Evolutionary conservation across 2,888 invertebrate genomes (phyloP).

Genomic region (Rhingia rostrata): DNA sequence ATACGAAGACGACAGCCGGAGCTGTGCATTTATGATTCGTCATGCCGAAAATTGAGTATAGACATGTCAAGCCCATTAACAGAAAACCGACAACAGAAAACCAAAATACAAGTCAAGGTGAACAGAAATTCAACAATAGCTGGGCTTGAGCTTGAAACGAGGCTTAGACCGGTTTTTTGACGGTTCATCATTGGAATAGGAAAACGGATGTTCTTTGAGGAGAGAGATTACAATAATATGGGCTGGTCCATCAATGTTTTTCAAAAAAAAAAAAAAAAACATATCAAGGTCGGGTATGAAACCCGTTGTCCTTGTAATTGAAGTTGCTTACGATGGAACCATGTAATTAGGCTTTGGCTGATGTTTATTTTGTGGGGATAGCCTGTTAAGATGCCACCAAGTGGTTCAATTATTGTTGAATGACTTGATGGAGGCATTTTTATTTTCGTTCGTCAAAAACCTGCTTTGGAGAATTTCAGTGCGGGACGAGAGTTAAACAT

Average conservation of each 20-base stretch:
- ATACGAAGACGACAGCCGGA: conserved; percentile 12
- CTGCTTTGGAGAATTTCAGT: not conserved
- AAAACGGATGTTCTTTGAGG: conserved; percentile 26
- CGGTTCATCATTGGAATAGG: conserved; percentile 21
- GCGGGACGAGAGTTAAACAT: not conserved
- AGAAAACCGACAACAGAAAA: not conserved
- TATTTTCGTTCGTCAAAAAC: not conserved
- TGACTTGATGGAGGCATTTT: not conserved
- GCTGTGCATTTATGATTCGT: conserved; percentile 60
- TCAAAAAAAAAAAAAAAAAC: no score
- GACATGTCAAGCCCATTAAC: conserved; percentile 49
- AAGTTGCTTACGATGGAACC: conserved; percentile 7
- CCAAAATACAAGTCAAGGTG: conserved; percentile 50
- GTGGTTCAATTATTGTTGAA: not conserved
- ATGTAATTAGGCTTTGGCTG: not conserved
- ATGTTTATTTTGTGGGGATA: not conserved
- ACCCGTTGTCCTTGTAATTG: conserved; percentile 39
- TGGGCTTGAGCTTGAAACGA: conserved; percentile 22
- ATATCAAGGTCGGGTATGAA: conserved; percentile 11
- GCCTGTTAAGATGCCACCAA: not conserved
- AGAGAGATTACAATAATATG: conserved; percentile 16
- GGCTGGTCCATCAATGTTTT: conserved; percentile 34
- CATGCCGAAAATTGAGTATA: conserved; percentile 50
- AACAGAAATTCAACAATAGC: conserved; percentile 30
- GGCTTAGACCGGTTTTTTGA: conserved; percentile 34